Base-by-base conservation (phyloP, 2,113 vertebrate genomes). In the Pao palembangensis region DNA sequence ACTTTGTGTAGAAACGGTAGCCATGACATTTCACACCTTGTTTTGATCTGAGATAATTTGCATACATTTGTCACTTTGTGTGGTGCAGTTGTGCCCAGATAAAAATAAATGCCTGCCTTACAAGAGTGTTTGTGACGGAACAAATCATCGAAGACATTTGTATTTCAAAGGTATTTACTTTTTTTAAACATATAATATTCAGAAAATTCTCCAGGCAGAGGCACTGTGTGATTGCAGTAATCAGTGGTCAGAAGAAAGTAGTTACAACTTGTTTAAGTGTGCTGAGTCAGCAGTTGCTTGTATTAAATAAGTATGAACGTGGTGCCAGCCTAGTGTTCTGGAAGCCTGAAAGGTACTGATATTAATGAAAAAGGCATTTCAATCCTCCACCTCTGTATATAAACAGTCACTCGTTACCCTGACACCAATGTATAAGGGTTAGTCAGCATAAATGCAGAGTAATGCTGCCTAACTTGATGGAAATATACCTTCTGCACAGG, bases 51-150 rank as follows among this genome's bases (percentile, higher is more conserved):
- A 64, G 70, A 85, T 84, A 85, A 85, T 83, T 87, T 79, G 74
- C 84, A 80, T 83, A 76, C 78, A 83, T 86, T 77, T 83, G 38
- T 65, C 69, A 79, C 76, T 46, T 78, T 89, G 87, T 87, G 82
- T 90, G 86, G 70, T 90, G 90, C 88, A 88, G 10, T 82, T 81
- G 88, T 87, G 67, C 82, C 88, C 71, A 82, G 89, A 92, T 90
- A 76, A 89, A 85, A 93, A 94, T 93, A 92, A 93, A 91, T 88
- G 89, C 92, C 91, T 94, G 94, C 93, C 93, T 94, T 94, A 91
- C 92, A 90, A 82, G 83, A 80, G 51, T 0, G 51, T 70, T 67
- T 83, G 70, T 0, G 2, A 61, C 17, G 21, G 56, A 75, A 71
- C 17, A 48, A 67, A 64, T 41, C 34, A 12, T 11, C 8, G 19